Evolutionary conservation across 2,113 vertebrate genomes (phyloP).

Genomic region (Chloroceryle aenea): DNA sequence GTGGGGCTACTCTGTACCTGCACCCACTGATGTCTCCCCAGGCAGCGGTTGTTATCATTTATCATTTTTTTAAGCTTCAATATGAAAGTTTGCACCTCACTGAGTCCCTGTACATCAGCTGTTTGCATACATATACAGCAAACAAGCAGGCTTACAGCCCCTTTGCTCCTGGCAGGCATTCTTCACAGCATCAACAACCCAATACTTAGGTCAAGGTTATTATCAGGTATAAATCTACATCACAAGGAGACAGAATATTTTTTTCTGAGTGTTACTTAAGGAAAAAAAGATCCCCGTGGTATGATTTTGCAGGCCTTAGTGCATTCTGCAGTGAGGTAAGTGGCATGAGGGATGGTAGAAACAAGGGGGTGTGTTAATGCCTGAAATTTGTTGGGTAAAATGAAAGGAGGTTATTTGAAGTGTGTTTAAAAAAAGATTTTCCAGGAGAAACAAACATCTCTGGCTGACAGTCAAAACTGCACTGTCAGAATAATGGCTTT

Average conservation of each 20-base stretch:
- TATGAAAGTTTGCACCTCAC: neutral
- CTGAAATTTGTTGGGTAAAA: neutral
- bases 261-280: neutral
- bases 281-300: too few relatives aligned
- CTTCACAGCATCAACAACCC: neutral
- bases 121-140: neutral
- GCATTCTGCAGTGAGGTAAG: neutral
- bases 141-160: accelerated
- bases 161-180: neutral
- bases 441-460: neutral
- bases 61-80: accelerated
- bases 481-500: slow-evolving; percentile 46
- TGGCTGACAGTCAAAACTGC: slow-evolving; percentile 36
- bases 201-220: neutral
- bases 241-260: neutral
- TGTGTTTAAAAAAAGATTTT: neutral
- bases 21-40: too few relatives aligned
- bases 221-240: neutral
- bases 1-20: too few relatives aligned
- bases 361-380: neutral
- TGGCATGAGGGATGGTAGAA: neutral
- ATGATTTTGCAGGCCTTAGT: neutral
- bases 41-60: neutral
- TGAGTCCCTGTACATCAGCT: accelerated
- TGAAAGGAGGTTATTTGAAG: slow-evolving; percentile 12